Evolutionary conservation across 2,797 vertebrate genomes (phyloP).

Genomic region (Acestrorhynchus altus): DNA sequence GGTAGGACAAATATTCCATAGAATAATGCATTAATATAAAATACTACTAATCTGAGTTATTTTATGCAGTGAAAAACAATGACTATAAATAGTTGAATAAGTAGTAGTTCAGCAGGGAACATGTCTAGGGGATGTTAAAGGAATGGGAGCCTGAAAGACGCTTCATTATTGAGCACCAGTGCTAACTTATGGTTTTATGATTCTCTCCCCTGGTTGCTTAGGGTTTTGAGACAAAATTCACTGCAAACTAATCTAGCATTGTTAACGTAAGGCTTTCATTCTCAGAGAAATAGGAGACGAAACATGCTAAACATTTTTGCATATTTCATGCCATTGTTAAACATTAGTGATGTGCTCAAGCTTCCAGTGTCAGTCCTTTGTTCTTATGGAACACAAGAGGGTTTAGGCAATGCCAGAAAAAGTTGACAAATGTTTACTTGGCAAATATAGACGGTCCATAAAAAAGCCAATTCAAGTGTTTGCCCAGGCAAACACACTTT

Average conservation of each 20-base stretch:
- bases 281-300: not conserved
- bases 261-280: too few relatives aligned
- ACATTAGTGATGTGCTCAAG: not conserved
- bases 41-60: not conserved
- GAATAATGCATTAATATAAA: not conserved
- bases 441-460: conserved; percentile 81
- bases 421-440: conserved; percentile 73
- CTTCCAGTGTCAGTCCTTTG: not conserved
- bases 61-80: not conserved
- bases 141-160: not conserved
- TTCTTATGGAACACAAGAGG: conserved; percentile 7
- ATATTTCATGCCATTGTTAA: not conserved
- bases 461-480: conserved; percentile 79
- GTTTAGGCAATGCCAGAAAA: conserved; percentile 64
- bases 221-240: not conserved
- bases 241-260: too few relatives aligned
- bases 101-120: too few relatives aligned
- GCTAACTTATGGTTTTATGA: not conserved
- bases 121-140: not conserved
- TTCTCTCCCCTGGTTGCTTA: not conserved
- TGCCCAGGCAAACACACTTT: conserved; percentile 80
- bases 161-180: not conserved
- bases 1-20: not conserved
- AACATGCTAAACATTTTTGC: not conserved
- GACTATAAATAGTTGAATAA: too few relatives aligned